Evolutionary conservation across 2,797 vertebrate species (phyloP).

Genomic region (Naso thynnoides): DNA sequence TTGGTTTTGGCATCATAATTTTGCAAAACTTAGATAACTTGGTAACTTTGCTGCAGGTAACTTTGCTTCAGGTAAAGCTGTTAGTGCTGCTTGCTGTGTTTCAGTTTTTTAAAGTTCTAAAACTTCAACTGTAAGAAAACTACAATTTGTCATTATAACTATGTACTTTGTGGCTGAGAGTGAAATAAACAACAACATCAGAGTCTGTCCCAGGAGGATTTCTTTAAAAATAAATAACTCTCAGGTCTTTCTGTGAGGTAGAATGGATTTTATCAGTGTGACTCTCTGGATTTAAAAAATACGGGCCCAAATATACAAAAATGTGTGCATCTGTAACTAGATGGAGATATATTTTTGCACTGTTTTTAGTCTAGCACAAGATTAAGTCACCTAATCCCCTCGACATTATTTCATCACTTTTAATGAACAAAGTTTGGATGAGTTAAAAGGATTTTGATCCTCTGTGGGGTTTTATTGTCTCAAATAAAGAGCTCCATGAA

Average conservation of each 20-base stretch:
- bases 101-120: neutral
- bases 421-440: constrained; percentile 11
- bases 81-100: neutral
- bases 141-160: neutral
- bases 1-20: neutral
- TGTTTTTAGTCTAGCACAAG: neutral
- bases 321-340: neutral
- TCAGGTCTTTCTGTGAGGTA: neutral
- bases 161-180: neutral
- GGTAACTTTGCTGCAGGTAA: neutral
- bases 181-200: neutral
- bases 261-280: neutral
- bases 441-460: constrained; percentile 23
- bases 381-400: neutral
- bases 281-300: constrained; percentile 12
- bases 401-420: constrained; percentile 12
- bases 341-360: neutral
- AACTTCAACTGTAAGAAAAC: too few relatives aligned
- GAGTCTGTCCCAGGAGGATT: neutral
- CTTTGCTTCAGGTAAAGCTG: neutral
- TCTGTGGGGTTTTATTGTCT: constrained; percentile 19
- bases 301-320: neutral
- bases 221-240: neutral
- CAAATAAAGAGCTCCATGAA: constrained; percentile 10
- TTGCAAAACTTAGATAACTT: neutral